These are phyloP conservation scores for Orussus abietinus DNA, from an alignment of 1,140 invertebrate genomes.

Conservation along the genomic window DNA sequence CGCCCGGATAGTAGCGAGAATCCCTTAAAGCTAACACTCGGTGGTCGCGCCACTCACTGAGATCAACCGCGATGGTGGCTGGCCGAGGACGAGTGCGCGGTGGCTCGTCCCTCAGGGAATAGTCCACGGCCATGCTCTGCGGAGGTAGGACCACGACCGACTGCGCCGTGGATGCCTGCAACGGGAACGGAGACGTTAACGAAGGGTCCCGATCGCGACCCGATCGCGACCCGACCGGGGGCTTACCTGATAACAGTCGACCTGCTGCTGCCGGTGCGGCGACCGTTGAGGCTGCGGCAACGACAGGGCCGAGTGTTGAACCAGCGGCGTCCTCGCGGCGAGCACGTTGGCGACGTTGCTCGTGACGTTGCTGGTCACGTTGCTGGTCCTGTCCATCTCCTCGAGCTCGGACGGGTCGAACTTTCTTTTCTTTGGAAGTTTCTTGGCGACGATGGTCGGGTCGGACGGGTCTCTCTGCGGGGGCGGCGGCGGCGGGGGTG, in stretches of 20 bases:
- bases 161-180: conserved; percentile 32
- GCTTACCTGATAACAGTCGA: conserved; percentile 39
- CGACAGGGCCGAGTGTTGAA: conserved; percentile 31
- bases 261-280: conserved; percentile 24
- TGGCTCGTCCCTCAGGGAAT: conserved; percentile 52
- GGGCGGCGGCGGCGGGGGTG: conserved; percentile 40
- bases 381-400: conserved; percentile 53
- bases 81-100: conserved; percentile 37
- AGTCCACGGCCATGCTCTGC: conserved; percentile 60
- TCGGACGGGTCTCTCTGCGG: conserved; percentile 44
- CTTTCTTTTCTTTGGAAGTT: conserved; percentile 85
- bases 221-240: background rate
- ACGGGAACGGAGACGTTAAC: too few species aligned
- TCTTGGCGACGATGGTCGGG: conserved; percentile 51
- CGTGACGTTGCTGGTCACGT: conserved; percentile 38
- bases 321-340: conserved; percentile 25
- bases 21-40: conserved; percentile 82
- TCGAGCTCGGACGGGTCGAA: conserved; percentile 81
- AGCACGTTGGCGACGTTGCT: conserved; percentile 37
- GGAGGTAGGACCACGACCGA: conserved; percentile 52
- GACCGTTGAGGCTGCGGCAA: conserved; percentile 30
- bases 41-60: conserved; percentile 88
- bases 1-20: conserved; percentile 78
- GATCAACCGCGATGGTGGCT: conserved; percentile 61
- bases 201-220: too few species aligned